Evolutionary conservation across 2,888 invertebrate species (phyloP).

Genomic region (Cataglyphis cursor): DNA sequence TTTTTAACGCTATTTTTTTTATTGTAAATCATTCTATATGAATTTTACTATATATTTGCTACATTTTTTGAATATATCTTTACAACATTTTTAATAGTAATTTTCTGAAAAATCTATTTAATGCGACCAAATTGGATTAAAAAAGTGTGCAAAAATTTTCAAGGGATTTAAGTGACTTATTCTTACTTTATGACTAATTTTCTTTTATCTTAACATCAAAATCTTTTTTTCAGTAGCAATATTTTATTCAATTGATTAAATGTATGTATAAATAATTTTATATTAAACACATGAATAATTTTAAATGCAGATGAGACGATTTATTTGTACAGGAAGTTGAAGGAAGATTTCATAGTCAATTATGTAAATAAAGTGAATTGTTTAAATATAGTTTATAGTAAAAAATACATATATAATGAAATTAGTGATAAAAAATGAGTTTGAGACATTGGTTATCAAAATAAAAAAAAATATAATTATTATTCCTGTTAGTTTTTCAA

Average conservation of each 20-base stretch:
- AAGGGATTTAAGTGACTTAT: conserved; percentile 11
- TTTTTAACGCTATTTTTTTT: conserved; percentile 49
- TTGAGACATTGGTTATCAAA: conserved; percentile 34
- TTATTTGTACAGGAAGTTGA: conserved; percentile 66
- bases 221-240: conserved; percentile 9
- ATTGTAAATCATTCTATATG: conserved; percentile 41
- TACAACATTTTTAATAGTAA: conserved; percentile 66
- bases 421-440: conserved; percentile 7
- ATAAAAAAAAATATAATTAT: conserved; percentile 17
- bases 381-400: conserved; percentile 66
- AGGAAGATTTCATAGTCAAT: conserved; percentile 80
- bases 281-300: conserved; percentile 12
- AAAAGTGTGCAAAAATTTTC: conserved; percentile 13
- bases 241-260: conserved; percentile 17
- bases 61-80: conserved; percentile 69
- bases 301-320: conserved; percentile 48
- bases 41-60: conserved; percentile 52
- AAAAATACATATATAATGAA: conserved; percentile 28
- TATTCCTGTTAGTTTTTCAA: conserved; percentile 15
- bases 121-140: conserved; percentile 43
- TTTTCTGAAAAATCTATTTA: conserved; percentile 60
- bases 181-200: conserved; percentile 64
- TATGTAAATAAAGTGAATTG: conserved; percentile 80
- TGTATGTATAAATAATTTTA: conserved; percentile 1
- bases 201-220: not conserved